Evolutionary conservation across 2,888 invertebrate genomes (phyloP), one percentile per base, ranked within the genome.

Genomic region (Heliconius ismenius): DNA sequence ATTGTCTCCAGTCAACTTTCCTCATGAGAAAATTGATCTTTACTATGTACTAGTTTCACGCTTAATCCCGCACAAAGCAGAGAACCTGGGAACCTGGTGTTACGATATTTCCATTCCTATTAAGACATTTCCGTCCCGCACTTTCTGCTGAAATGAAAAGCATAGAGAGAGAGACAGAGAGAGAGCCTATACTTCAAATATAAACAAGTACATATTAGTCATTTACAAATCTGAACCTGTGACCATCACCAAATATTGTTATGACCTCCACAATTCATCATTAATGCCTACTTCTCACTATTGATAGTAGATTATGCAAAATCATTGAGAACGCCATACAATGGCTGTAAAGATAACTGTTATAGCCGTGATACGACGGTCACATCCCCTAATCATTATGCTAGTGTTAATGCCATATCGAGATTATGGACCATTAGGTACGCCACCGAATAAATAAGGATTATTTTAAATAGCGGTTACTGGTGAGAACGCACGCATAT

Each of bases 361-460:
- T 77, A 75, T 75, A 64, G 73, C 73, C 64, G 32, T 15, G 65
- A 67, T 67, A 67, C 39, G 72, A 54, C 76, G 72, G 77, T 81
- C 73, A 39, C 82, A 82, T 84, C 89, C 91, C 90, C 89, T 87
- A 88, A 89, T 87, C 88, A 86, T 86, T 86, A 88, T 87, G 85
- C 83, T 86, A 85, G 90, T 89, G 92, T 92, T 92, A 93, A 92
- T 92, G 87, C 85, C 86, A 87, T 87, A 86, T 88, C 85, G 83
- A 90, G 91, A 89, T 92, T 90, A 91, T 90, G 87, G 87, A 85
- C 92, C 92, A 93, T 93, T 93, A 90, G 88, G 86, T 88, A 85
- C 83, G 87, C 90, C 90, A 86, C 90, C 90, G 86, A 92, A 93
- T 93, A 93, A 93, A 93, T 92, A 92, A 90, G 90, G 92, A 92